Conservation (phyloP, 2,113 vertebrate species). For the Megaleporinus macrocephalus region DNA sequence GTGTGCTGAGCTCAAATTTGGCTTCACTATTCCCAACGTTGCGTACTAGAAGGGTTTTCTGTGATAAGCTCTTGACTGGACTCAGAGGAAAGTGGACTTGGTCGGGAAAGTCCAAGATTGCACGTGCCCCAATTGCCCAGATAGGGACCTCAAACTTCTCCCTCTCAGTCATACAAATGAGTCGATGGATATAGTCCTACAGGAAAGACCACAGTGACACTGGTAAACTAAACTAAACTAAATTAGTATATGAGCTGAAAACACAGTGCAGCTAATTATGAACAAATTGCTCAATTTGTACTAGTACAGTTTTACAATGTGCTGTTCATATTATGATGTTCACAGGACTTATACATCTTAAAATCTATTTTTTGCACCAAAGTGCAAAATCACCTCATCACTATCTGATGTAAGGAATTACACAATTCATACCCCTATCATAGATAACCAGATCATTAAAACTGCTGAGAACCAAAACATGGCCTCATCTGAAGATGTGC, state of each 20-base stretch:
- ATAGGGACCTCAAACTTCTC: slow-evolving; percentile 84
- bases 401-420: no score
- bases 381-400: no score
- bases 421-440: neutral
- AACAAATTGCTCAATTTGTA: neutral
- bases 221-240: neutral
- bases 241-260: neutral
- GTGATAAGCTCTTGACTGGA: slow-evolving; percentile 80
- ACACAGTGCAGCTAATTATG: no score
- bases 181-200: slow-evolving; percentile 84
- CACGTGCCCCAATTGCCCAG: slow-evolving; percentile 79
- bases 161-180: slow-evolving; percentile 82
- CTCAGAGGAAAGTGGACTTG: slow-evolving; percentile 80
- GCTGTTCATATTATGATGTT: neutral
- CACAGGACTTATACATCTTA: neutral
- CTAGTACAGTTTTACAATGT: no score
- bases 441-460: neutral
- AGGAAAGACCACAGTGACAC: slow-evolving; percentile 7
- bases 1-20: slow-evolving; percentile 73
- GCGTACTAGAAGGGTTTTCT: slow-evolving; percentile 80
- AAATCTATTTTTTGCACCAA: no score
- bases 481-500: neutral
- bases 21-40: slow-evolving; percentile 82
- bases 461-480: neutral
- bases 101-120: slow-evolving; percentile 85